Evolutionary conservation across 1,140 invertebrate genomes (phyloP).

Genomic region (Metopolophium dirhodum): DNA sequence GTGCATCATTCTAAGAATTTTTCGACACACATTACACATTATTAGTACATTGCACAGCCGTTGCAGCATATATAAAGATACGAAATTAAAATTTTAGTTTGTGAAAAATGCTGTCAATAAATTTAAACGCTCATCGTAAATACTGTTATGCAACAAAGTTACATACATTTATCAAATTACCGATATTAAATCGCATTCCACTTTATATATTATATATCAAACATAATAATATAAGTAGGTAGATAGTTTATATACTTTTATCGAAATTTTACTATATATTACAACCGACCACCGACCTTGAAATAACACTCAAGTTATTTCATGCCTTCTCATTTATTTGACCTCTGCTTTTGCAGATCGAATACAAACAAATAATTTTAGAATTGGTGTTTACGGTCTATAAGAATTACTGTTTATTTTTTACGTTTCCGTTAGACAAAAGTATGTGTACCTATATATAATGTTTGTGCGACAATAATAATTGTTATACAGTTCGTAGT

Average conservation of each 20-base stretch:
- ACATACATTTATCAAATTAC: not conserved
- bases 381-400: not conserved
- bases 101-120: not conserved
- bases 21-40: not conserved
- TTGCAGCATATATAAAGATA: not conserved
- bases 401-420: conserved; percentile 40
- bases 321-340: not conserved
- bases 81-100: not conserved
- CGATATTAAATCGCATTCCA: not conserved
- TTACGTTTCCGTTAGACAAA: not conserved
- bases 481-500: not conserved
- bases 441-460: not conserved
- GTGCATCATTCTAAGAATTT: not conserved
- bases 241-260: not conserved
- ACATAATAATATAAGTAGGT: not conserved
- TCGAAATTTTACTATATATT: not conserved
- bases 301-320: not conserved
- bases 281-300: not conserved
- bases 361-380: conserved; percentile 17
- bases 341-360: not conserved
- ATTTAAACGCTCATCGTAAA: not conserved
- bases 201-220: not conserved
- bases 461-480: not conserved
- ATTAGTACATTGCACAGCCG: not conserved
- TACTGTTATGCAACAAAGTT: not conserved